Base-by-base conservation (phyloP, 2,797 vertebrate genomes). In the Centropyge bicolor region DNA sequence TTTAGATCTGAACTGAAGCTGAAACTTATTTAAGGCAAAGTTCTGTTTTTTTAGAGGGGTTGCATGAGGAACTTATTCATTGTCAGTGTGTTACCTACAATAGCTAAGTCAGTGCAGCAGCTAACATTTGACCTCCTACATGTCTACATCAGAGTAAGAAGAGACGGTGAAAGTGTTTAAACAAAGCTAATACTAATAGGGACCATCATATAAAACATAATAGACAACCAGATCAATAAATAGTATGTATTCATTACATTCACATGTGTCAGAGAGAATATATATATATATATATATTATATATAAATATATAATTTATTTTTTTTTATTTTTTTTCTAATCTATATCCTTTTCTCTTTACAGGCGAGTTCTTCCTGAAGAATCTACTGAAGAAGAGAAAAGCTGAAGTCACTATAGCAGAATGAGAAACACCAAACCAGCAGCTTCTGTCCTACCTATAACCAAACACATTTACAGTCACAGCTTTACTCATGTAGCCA, bases 321-420 rank as follows among this genome's bases (percentile, higher is more conserved):
- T n/a, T n/a, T n/a, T n/a, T n/a, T n/a, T n/a, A n/a, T n/a, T n/a
- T n/a, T n/a, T 16, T 55, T 31, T 72, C 5, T 22, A 12, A 41
- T 59, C 9, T 14, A 11, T 12, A n/a, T 2, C 11, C 11, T 57
- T 52, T 24, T 64, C 0, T 55, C 4, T 75, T 48, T 16, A 70
- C 83, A 99, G 98, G 98, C 51, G 98, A 99, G 95, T 99, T 98
- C 93, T 99, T 99, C 94, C 92, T 99, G 92, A 99, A 98, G 95
- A 98, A 98, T 86, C 94, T 99, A 40, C 94, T 99, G 67, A 91
- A 96, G 83, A 96, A 96, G 90, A 97, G 95, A 87, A 97, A 96
- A 93, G 92, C 87, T 63, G 96, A 96, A 85, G 84, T 51, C 4
- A n/a, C 57, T 1, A 12, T 45, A 6, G 55, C 75, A 9, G 87